Percentiles rank a stretch among this genome's conserved stretches.
These are phyloP conservation scores for Darevskia nairensis DNA, from an alignment of 2,797 vertebrate genomes.

Conservation along the genomic window DNA sequence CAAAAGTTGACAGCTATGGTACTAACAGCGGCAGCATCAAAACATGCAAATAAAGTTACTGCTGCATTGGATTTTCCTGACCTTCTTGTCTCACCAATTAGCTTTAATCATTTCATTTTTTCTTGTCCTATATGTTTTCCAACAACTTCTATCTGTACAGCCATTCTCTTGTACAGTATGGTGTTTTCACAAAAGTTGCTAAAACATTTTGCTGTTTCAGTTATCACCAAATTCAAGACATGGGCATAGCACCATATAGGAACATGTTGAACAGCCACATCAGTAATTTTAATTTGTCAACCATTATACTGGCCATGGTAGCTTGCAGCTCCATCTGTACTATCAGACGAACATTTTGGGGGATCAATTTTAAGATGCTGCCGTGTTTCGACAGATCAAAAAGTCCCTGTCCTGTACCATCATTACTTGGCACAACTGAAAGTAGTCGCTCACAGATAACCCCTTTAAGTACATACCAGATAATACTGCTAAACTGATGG, in stretches of 20 bases:
- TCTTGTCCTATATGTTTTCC: neutral
- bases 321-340: neutral
- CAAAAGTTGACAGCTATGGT: too few relatives aligned
- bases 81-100: neutral
- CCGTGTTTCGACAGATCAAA: neutral
- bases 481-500: neutral
- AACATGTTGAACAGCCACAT: neutral
- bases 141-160: neutral
- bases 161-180: neutral
- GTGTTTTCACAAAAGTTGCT: neutral
- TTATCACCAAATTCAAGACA: neutral
- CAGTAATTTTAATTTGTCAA: neutral
- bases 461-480: neutral
- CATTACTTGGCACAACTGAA: neutral
- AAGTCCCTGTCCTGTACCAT: neutral
- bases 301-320: too few relatives aligned
- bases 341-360: neutral
- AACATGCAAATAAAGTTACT: neutral
- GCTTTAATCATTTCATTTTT: slow-evolving; percentile 1
- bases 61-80: neutral
- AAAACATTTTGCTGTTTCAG: neutral
- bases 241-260: neutral
- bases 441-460: neutral
- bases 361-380: neutral
- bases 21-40: neutral